A percentile compares a stretch with the other conserved stretches of the same genome.
Conservation (phyloP, 2,113 vertebrate species). For the Agapornis roseicollis region DNA sequence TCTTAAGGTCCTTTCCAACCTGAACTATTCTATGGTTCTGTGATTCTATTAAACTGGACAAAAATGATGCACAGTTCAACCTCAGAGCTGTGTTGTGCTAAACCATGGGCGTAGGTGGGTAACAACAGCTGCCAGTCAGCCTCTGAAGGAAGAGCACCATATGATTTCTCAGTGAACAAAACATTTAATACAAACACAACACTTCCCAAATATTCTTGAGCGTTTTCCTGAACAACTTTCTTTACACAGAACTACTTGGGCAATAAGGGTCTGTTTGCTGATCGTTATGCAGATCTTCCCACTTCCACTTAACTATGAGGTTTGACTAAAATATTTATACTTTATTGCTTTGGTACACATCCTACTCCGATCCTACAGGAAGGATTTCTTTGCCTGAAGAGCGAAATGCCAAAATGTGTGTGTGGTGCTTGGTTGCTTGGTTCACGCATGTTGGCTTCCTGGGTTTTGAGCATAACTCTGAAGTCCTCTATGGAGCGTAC, state of each 20-base stretch:
- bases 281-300: constrained; percentile 33
- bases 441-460: background rate
- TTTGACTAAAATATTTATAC: constrained; percentile 61
- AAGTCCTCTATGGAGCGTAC: background rate
- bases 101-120: background rate
- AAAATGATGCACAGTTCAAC: background rate
- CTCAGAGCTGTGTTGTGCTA: background rate
- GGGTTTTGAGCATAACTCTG: background rate
- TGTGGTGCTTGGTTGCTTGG: background rate
- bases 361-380: background rate
- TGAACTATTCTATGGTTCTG: too few species aligned
- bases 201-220: background rate
- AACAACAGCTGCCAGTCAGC: constrained; percentile 33
- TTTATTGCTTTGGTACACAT: constrained; percentile 40
- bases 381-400: constrained; percentile 12
- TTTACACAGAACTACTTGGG: constrained; percentile 24
- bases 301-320: constrained; percentile 9
- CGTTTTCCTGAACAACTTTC: constrained; percentile 19
- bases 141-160: background rate
- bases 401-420: background rate
- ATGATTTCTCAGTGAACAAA: constrained; percentile 37
- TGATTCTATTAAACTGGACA: background rate
- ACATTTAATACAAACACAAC: constrained; percentile 42
- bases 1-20: too few species aligned
- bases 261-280: constrained; percentile 30